Evolutionary conservation across 2,797 vertebrate genomes (phyloP).

Genomic region (Phylloscopus collybita): DNA sequence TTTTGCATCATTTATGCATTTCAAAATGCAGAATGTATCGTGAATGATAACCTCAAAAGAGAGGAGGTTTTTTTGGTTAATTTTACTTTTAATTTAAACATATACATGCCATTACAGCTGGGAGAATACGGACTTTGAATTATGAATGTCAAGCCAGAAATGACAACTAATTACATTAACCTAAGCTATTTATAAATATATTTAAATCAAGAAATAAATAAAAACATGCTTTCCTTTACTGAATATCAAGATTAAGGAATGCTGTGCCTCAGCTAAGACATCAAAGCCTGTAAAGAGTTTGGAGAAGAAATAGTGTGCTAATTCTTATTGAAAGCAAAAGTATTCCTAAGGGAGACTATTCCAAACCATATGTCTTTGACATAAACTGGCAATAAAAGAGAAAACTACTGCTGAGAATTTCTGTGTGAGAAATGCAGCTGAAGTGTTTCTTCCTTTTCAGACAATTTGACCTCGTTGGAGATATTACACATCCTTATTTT

Average conservation of each 20-base stretch:
- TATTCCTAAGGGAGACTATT: conserved; percentile 31
- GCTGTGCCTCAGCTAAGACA: conserved; percentile 29
- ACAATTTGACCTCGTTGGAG: conserved; percentile 34
- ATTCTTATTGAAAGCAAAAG: conserved; percentile 60
- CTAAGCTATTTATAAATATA: conserved; percentile 1
- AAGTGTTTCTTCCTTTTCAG: conserved; percentile 9
- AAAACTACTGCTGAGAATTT: conserved; percentile 19
- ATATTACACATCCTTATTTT: not conserved
- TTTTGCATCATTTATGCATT: not conserved
- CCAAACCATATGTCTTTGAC: conserved; percentile 38
- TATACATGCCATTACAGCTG: not conserved
- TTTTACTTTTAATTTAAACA: not conserved
- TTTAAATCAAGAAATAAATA: conserved; percentile 47
- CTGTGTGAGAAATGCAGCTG: conserved; percentile 19
- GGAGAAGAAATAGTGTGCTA: conserved; percentile 47
- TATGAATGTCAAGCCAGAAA: not conserved
- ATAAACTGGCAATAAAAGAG: conserved; percentile 48
- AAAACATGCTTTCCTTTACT: not conserved
- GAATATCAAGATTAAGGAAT: conserved; percentile 50
- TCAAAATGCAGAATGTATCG: not conserved
- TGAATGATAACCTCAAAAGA: not conserved
- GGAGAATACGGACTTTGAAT: not conserved
- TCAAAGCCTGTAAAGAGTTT: conserved; percentile 53
- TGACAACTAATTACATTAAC: conserved; percentile 14
- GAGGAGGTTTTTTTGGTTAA: not conserved